Base-by-base conservation (phyloP, 53 echinoderm and acorn worm genomes). In the Mesocentrotus franciscanus region DNA sequence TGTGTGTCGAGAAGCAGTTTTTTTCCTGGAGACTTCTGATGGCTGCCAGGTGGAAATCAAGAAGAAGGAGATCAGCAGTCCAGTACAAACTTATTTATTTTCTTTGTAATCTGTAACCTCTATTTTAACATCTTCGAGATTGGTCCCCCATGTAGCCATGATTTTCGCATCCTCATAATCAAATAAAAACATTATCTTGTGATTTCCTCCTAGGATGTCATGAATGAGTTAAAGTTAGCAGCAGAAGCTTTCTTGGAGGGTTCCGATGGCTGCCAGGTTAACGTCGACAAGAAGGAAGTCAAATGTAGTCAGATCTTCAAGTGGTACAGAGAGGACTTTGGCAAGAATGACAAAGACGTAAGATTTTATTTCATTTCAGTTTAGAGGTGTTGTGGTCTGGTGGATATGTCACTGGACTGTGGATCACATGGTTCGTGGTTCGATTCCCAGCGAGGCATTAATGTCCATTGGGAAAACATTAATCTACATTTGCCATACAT, bases 271-370 rank as follows among this genome's bases (percentile, higher is more conserved):
- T 99, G 98, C 55, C 90, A 97, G 61, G 96, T 99, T 16, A 94
- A 95, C 39, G 16, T 78, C 0, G 87, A 97, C 10, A 98, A 96
- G 83, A 96, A 96, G 12, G 97, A 98, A 24, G 74, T 99, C 95
- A 95, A 96, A 59, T 96, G 98, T 71, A 99, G 99, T 93, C 94
- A 95, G 58, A 99, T 99, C 75, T 95, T 99, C 66, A 97, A 97
- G 94, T 99, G 99, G 99, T 99, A 99, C 36, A 91, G 92, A 71
- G 98, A 96, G 59, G 99, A 99, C 96, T 99, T 99, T 93, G 99
- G 98, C 56, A 95, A 94, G 42, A 97, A 90, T 89, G 97, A 98
- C 55, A 70, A 96, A 55, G 95, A 97, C 93, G 99, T 99, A 93
- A 15, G 62, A 90, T 17, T 16, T 7, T n/a, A 20, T 75, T 75